Evolutionary conservation across 2,888 invertebrate species (phyloP), one percentile per base, ranked within the genome.

Genomic region (Poecilobothrus nobilitatus): DNA sequence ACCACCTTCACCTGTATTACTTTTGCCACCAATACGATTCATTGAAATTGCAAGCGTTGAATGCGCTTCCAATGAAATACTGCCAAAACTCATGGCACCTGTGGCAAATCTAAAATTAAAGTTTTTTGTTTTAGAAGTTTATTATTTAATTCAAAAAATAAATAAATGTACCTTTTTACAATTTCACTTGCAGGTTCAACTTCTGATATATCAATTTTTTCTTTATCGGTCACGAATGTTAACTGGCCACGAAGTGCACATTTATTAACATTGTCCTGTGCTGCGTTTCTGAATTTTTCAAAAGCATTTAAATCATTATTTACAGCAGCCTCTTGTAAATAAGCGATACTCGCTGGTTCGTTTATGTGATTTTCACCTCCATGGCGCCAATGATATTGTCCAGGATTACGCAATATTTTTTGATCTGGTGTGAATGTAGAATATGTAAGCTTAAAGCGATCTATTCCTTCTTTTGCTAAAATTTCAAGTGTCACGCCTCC

Each of bases 351-450:
- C 74, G 89, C 84, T 0, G 99, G 99, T 78, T 98, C 97, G 81
- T 99, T 99, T 77, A 99, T 90, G 82, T 99, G 99, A 74, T 94
- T 94, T 84, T 99, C 98, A 3, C 99, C 99, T 20, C 95, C 97
- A 72, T 91, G 89, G 75, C 98, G 88, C 97, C 97, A 99, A 82
- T 99, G 97, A 81, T 93, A 98, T 76, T 89, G 89, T 9, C 98
- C 99, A 15, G 96, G 95, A 80, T 95, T 95, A 70, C 93, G 88
- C 69, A 86, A 83, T 61, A 88, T 84, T 62, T 84, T 81, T 73
- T 86, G 87, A 76, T 92, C 92, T 72, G 87, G 84, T 61, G 86
- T 83, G 34, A 86, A 81, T 27, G 85, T 84, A 71, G 84, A 84
- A 75, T 87, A 91, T 1, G 90, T 88, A 68, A 92, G 84, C 66